Evolutionary conservation across 2,888 invertebrate species (phyloP).

Genomic region (Dicycla oo): DNA sequence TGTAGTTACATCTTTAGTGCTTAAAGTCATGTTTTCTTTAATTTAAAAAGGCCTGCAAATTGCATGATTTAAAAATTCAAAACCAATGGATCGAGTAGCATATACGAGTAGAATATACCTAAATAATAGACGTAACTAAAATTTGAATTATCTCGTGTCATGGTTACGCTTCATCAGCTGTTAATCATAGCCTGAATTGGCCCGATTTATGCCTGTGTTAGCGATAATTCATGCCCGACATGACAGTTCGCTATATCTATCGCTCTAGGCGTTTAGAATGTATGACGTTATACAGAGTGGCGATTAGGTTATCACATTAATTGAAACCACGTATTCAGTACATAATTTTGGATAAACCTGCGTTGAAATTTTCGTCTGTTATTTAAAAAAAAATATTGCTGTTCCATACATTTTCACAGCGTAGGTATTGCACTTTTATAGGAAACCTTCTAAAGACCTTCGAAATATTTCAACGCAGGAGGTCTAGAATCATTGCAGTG

Average conservation of each 20-base stretch:
- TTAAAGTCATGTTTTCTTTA: neutral
- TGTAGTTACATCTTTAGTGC: neutral
- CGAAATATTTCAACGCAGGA: no score
- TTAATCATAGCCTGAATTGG: slow-evolving; percentile 42
- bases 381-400: no score
- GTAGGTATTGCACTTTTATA: no score
- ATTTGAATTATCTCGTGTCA: slow-evolving; percentile 9
- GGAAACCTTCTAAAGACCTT: no score
- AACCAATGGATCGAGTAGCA: neutral
- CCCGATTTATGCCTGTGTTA: slow-evolving; percentile 43
- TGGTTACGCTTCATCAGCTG: slow-evolving; percentile 8
- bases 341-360: no score
- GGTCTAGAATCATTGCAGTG: no score
- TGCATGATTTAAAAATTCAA: neutral
- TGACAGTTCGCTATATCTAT: slow-evolving; percentile 45
- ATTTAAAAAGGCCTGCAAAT: neutral
- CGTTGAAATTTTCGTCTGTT: no score
- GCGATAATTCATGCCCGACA: slow-evolving; percentile 40
- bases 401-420: no score
- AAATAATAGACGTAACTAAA: slow-evolving; percentile 1
- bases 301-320: no score
- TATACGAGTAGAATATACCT: neutral
- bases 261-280: slow-evolving; percentile 21
- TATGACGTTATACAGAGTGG: neutral
- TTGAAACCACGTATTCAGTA: no score